phyloP scores from a whole-genome alignment of 1,140 invertebrate genomes.

The Heliconius melpomene region DNA sequence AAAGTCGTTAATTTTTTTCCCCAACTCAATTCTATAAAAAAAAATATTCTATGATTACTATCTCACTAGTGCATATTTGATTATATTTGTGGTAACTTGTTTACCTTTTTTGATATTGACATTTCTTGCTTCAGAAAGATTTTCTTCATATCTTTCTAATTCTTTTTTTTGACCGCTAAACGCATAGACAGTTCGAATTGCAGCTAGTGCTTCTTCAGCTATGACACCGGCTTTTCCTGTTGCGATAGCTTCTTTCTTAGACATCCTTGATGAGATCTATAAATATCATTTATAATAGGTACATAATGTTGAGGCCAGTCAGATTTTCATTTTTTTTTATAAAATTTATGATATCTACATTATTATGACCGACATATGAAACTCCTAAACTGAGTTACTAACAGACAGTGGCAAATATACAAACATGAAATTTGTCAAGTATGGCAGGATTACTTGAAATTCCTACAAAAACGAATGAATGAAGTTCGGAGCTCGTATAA shows the following conservation, averaged over 20 bases:
- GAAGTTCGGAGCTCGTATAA: no score
- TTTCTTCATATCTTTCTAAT: constrained; percentile 84
- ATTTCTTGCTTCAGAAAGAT: constrained; percentile 83
- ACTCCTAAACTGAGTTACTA: no score
- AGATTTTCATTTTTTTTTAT: no score
- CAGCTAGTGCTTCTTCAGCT: constrained; percentile 90
- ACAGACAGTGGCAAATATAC: no score
- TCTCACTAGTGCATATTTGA: background rate
- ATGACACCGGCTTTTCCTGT: constrained; percentile 90
- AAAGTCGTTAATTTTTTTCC: constrained; percentile 41
- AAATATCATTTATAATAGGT: background rate
- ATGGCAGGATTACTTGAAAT: no score
- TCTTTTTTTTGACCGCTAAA: constrained; percentile 91
- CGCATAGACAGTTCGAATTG: constrained; percentile 90
- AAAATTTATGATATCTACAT: no score
- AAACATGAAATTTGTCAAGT: no score
- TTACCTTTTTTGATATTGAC: constrained; percentile 86
- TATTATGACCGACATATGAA: no score
- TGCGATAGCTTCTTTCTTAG: constrained; percentile 84
- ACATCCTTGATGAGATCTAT: constrained; percentile 79
- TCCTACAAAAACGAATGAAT: no score
- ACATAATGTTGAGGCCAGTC: background rate
- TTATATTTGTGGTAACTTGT: no score
- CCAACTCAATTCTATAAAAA: constrained; percentile 47
- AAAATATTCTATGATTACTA: no score